Evolutionary conservation across 2,888 invertebrate species (phyloP), one percentile per base, ranked within the genome.

Genomic region (Drosophila colorata): DNA sequence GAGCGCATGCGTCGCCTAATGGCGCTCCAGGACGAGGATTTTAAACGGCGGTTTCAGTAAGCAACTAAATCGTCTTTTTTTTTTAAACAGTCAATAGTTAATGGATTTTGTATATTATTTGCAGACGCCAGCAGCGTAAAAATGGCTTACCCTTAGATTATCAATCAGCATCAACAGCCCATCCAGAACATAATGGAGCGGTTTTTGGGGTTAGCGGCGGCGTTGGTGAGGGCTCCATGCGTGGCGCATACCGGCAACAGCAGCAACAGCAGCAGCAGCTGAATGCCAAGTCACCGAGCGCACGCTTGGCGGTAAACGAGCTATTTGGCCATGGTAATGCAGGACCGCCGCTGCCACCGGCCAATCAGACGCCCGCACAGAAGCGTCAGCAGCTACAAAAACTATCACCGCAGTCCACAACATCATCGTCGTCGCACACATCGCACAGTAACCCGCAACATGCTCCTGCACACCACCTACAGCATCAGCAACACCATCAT

Each of bases 161-260:
- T 59, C 80, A 83, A 55, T 44, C 78, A 70, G 71, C 74, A 57
- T 59, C 75, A 66, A 56, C 70, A 69, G 41, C 61, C 80, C 81
- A 74, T 81, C 88, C 79, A 44, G 83, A 83, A 40, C 83, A 85
- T 14, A 75, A 65, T 61, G 85, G 66, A 78, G 70, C 90, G 90
- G 91, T 90, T 90, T 90, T 90, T 90, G 90, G 90, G 90, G 90
- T 90, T 90, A 91, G 91, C 91, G 91, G 91, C 90, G 91, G 90
- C 90, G 88, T 87, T 80, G 90, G 90, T 80, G 89, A 88, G 70
- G 91, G 91, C 69, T 91, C 91, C 61, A 79, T 88, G 70, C 90
- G 91, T 67, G 88, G 88, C 84, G 87, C 69, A 58, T 80, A 49
- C 48, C 72, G 84, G 67, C 77, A 78, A 49, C 66, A 88, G 76